phyloP scores from a whole-genome alignment of 1,140 invertebrate species.

The Brachionus koreanus region DNA sequence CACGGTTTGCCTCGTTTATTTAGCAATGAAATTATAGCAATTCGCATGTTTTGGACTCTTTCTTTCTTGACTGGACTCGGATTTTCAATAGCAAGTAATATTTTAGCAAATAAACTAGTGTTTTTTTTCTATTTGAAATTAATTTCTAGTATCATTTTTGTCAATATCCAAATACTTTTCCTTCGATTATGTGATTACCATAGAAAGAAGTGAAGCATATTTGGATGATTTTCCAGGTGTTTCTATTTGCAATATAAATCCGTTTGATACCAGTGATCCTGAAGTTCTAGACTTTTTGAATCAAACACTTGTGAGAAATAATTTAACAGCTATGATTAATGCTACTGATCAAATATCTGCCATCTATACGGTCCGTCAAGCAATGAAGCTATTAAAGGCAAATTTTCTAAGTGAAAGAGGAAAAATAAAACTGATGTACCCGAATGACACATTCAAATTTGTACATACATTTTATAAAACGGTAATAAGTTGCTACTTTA shows the following conservation, averaged over 20 bases:
- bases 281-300: not conserved
- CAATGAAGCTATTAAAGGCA: not conserved
- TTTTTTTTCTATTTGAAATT: too few species aligned
- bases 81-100: too few species aligned
- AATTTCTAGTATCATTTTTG: too few species aligned
- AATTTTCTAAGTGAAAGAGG: not conserved
- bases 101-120: too few species aligned
- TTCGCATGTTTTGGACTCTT: too few species aligned
- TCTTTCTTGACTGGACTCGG: too few species aligned
- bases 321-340: not conserved
- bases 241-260: constrained; percentile 39
- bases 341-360: not conserved
- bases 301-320: not conserved
- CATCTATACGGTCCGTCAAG: not conserved
- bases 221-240: constrained; percentile 22
- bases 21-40: too few species aligned
- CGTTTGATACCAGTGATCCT: not conserved
- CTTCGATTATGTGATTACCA: too few species aligned
- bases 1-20: too few species aligned
- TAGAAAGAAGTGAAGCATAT: not conserved
- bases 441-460: not conserved
- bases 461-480: not conserved
- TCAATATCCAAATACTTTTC: too few species aligned
- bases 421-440: not conserved
- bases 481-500: constrained; percentile 14